Base-by-base conservation (phyloP, 1,140 invertebrate genomes). In the Thrips palmi region DNA sequence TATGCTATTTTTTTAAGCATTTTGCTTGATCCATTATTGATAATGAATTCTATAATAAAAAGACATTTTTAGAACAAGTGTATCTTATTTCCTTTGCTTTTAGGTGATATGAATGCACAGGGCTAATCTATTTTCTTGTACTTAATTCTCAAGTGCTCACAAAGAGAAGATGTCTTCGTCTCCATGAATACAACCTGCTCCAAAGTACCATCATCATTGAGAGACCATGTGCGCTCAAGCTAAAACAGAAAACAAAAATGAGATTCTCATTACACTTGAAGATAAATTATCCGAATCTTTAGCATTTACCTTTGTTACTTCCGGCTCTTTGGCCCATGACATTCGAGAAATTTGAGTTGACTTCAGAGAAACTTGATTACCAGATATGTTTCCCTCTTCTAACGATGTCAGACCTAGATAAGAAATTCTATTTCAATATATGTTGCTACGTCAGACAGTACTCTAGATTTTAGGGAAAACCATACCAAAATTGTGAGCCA, bases 401-500 rank as follows among this genome's bases (percentile, higher is more conserved):
- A 71, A 43, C 0, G 64, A 60, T 2, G 58, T 58, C 0, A 71
- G 36, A 7, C 69, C 69, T n/a, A n/a, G n/a, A n/a, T n/a, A n/a
- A n/a, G n/a, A n/a, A n/a, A n/a, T n/a, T n/a, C n/a, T n/a, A n/a
- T n/a, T n/a, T n/a, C n/a, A n/a, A n/a, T n/a, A n/a, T n/a, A n/a
- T n/a, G n/a, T n/a, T n/a, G n/a, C n/a, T n/a, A n/a, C n/a, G n/a
- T n/a, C n/a, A n/a, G n/a, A n/a, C n/a, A n/a, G n/a, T n/a, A n/a
- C n/a, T n/a, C n/a, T n/a, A n/a, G n/a, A n/a, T n/a, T n/a, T n/a
- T n/a, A n/a, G n/a, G n/a, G n/a, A n/a, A n/a, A n/a, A n/a, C n/a
- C n/a, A n/a, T n/a, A n/a, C n/a, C n/a, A 52, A 70, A 67, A 52
- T 73, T 76, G 42, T 74, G 71, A 24, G 70, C 63, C 10, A 66